Evolutionary conservation across 2,888 invertebrate species (phyloP).

Genomic region (Pterobdella sp.): DNA sequence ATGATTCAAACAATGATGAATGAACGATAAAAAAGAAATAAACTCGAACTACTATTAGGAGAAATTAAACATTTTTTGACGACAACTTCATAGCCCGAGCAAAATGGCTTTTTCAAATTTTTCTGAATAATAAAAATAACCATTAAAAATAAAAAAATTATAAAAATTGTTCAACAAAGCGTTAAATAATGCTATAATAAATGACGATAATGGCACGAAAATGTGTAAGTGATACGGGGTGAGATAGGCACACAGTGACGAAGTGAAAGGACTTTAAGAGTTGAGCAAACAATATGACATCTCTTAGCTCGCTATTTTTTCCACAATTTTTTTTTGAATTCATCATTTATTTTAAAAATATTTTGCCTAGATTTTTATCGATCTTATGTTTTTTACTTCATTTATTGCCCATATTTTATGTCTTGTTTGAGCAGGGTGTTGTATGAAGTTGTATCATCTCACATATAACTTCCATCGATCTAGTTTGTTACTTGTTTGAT

Average conservation of each 20-base stretch:
- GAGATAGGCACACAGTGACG: not conserved
- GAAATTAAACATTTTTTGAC: no score
- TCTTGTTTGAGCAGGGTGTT: not conserved
- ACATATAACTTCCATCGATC: not conserved
- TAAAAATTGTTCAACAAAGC: not conserved
- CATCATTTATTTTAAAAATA: not conserved
- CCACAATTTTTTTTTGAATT: no score
- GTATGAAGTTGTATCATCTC: no score
- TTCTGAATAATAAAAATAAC: no score
- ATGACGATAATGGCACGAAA: not conserved
- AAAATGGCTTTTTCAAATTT: no score
- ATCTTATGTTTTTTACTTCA: not conserved
- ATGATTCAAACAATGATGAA: no score
- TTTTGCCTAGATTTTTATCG: not conserved
- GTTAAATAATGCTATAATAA: not conserved
- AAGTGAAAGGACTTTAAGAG: not conserved
- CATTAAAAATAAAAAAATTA: not conserved
- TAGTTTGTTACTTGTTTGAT: not conserved
- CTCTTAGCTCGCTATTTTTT: no score
- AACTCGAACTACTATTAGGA: no score
- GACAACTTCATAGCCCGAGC: no score
- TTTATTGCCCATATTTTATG: not conserved
- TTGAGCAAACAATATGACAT: slow-evolving; percentile 2
- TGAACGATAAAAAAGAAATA: no score
- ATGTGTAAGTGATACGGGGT: not conserved